Conservation (phyloP, 64 coral and sea anemone species). For the Hydrozoanthus tunicans region DNA sequence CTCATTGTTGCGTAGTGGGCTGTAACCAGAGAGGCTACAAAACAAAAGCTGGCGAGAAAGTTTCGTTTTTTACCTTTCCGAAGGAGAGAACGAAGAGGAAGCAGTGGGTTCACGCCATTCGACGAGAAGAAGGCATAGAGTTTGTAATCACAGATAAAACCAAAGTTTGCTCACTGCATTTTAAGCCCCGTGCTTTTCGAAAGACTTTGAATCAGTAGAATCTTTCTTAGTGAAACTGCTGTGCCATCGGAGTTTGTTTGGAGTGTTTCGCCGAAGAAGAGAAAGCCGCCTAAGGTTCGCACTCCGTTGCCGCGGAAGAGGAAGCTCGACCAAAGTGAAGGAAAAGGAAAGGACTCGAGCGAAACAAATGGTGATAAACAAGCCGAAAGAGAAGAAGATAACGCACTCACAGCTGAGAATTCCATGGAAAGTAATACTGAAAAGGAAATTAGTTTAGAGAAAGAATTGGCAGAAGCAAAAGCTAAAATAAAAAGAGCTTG, state of each 20-base stretch:
- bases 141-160: too few relatives aligned
- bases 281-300: background rate
- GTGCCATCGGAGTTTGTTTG: background rate
- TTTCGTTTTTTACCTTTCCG: background rate
- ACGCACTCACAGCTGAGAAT: too few relatives aligned
- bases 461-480: conserved; percentile 33
- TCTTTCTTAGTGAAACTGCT: background rate
- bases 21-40: background rate
- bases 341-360: background rate
- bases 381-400: too few relatives aligned
- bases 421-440: too few relatives aligned
- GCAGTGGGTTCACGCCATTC: too few relatives aligned
- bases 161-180: too few relatives aligned
- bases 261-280: background rate
- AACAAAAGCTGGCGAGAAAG: background rate
- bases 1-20: background rate
- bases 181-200: too few relatives aligned
- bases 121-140: too few relatives aligned
- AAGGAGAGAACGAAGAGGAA: too few relatives aligned
- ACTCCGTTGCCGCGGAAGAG: conserved; percentile 1
- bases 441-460: background rate
- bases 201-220: background rate
- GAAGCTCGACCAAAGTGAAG: conserved; percentile 17
- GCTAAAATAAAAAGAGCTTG: too few relatives aligned
- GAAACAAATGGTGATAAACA: background rate